Evolutionary conservation across 1,140 invertebrate genomes (phyloP), one percentile per base, ranked within the genome.

Genomic region (Hycleus phaleratus): DNA sequence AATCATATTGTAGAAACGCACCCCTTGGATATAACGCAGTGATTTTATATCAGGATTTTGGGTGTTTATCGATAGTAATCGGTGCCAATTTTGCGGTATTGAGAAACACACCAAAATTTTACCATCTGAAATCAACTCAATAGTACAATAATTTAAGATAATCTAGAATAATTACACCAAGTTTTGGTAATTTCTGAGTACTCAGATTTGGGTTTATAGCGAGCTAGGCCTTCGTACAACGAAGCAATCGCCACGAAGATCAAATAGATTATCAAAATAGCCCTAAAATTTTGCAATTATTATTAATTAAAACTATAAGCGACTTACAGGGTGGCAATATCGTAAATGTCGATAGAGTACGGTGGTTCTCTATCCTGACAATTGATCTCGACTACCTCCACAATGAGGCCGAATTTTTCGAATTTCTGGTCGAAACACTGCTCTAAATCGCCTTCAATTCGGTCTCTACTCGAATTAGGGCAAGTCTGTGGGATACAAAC

Each of bases 1-100:
- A 26, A 62, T 46, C 59, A 68, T 64, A 46, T 47, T 64, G 38
- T 60, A 66, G 54, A 69, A 68, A 42, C 68, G 49, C 0, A 69
- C 58, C 24, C 66, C 68, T 60, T 69, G 64, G 12, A 69, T 61
- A 26, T 38, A 49, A 46, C 48, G 58, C 11, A 69, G 40, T 32
- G 60, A 52, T 45, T 53, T 46, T 18, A 53, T 39, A 38, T 68
- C 64, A 1, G 40, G 5, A 42, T 42, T 42, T 11, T 32, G 32
- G 4, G 9, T 6, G 10, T 42, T 42, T 5, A 11, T n/a, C 10
- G 40, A 4, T 6, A 9, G 0, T 10, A 42, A 42, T n/a, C 40
- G 40, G 5, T 42, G 11, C 40, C 40, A 42, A 11, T 42, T 42
- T 42, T 5, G 0, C 9, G 11, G 9, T n/a, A 42, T 42, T 42